phyloP scores from a whole-genome alignment of 2,797 vertebrate genomes.

The Rhodeus uyekii region DNA sequence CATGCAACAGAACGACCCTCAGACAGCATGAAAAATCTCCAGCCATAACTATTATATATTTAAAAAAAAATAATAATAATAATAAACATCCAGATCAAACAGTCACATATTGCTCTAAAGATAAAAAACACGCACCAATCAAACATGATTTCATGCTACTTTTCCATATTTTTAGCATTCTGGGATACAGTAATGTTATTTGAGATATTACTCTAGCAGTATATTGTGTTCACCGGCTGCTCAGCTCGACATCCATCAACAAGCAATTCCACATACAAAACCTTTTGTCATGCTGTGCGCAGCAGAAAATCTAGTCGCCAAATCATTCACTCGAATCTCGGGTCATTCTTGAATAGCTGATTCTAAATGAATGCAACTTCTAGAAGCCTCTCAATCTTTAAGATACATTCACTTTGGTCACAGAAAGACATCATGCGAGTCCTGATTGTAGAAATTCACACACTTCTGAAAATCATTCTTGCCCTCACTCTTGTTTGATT shows the following conservation, averaged over 20 bases:
- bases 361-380: background rate
- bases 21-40: conserved; percentile 6
- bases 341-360: conserved; percentile 5
- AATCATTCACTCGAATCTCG: conserved; percentile 22
- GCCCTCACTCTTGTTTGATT: background rate
- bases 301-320: conserved; percentile 3
- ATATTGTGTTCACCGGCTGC: conserved; percentile 4
- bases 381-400: background rate
- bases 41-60: conserved; percentile 34
- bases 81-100: conserved; percentile 16
- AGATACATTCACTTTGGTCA: conserved; percentile 46
- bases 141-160: conserved; percentile 25
- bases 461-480: background rate
- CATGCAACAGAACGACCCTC: conserved; percentile 31
- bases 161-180: conserved; percentile 7
- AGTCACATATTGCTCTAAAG: conserved; percentile 20
- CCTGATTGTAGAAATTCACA: background rate
- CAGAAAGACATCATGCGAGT: background rate
- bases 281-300: background rate
- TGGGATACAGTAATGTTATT: conserved; percentile 18
- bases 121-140: conserved; percentile 11
- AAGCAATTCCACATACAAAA: conserved; percentile 10
- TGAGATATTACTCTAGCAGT: conserved; percentile 8
- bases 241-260: background rate
- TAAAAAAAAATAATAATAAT: background rate